Percentiles rank a stretch among this genome's conserved stretches.
These are phyloP conservation scores for Myoxocephalus aenaeus DNA, from an alignment of 2,797 vertebrate species.

Conservation along the genomic window DNA sequence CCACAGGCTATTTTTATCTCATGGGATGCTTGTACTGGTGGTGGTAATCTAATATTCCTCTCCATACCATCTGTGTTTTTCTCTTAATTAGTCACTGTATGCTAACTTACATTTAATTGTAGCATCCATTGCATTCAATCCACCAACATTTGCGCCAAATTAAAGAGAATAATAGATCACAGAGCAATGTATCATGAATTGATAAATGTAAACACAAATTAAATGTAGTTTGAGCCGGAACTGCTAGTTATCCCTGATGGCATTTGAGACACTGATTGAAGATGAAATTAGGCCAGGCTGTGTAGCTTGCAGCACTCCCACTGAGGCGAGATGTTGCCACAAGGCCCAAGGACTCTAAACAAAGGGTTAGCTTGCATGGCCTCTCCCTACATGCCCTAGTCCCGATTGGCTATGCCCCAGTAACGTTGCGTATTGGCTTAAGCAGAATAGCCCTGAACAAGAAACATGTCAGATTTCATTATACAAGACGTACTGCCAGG, in stretches of 20 bases:
- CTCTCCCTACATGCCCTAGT: slow-evolving; percentile 63
- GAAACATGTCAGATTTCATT: slow-evolving; percentile 81
- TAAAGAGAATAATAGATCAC: slow-evolving; percentile 43
- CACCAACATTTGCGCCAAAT: slow-evolving; percentile 32
- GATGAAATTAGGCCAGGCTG: slow-evolving; percentile 82
- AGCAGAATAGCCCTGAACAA: slow-evolving; percentile 76
- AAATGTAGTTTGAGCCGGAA: slow-evolving; percentile 43
- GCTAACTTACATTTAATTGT: slow-evolving; percentile 18
- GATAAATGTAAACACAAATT: slow-evolving; percentile 56
- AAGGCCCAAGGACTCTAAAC: slow-evolving; percentile 75
- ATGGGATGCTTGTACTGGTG: slow-evolving; percentile 56
- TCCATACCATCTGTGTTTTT: slow-evolving; percentile 69
- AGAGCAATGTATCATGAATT: slow-evolving; percentile 42
- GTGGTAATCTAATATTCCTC: slow-evolving; percentile 62
- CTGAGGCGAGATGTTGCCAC: slow-evolving; percentile 73
- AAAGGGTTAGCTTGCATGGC: slow-evolving; percentile 76
- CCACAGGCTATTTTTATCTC: slow-evolving; percentile 72
- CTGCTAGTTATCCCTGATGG: slow-evolving; percentile 71
- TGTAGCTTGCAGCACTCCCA: slow-evolving; percentile 67
- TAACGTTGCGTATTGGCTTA: slow-evolving; percentile 75
- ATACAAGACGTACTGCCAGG: slow-evolving; percentile 62
- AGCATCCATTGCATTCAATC: slow-evolving; percentile 19
- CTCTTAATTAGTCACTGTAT: slow-evolving; percentile 47
- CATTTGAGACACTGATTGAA: slow-evolving; percentile 81
- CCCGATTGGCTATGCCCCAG: slow-evolving; percentile 76